These are phyloP conservation scores for Aphelenchoides fujianensis DNA, from an alignment of 1,140 invertebrate genomes.

Conservation along the genomic window DNA sequence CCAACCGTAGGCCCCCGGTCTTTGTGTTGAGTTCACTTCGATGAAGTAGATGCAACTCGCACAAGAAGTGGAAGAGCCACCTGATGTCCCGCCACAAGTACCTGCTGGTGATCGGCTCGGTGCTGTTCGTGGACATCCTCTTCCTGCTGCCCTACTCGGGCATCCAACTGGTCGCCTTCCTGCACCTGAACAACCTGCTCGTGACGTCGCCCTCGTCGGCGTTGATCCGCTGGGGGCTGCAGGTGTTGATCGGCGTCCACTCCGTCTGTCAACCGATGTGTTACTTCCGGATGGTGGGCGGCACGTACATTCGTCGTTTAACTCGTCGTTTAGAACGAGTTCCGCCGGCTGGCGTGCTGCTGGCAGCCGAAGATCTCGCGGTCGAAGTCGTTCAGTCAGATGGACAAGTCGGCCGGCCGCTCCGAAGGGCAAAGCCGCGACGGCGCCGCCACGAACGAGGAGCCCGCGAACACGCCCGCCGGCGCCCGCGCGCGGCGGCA, in stretches of 20 bases:
- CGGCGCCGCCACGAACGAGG: background rate
- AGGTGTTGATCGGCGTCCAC: conserved; percentile 60
- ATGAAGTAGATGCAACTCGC: conserved; percentile 49
- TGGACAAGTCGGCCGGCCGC: conserved; percentile 42
- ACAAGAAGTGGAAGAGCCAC: conserved; percentile 49
- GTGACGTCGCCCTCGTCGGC: conserved; percentile 48
- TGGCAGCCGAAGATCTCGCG: conserved; percentile 29
- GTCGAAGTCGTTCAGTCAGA: conserved; percentile 49
- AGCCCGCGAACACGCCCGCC: conserved; percentile 4
- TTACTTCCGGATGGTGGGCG: conserved; percentile 49
- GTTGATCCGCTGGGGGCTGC: conserved; percentile 58
- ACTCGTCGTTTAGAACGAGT: conserved; percentile 46
- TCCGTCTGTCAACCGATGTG: conserved; percentile 61
- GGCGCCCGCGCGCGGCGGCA: background rate
- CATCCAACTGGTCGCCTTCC: conserved; percentile 59
- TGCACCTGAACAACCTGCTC: conserved; percentile 59
- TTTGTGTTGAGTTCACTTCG: no score
- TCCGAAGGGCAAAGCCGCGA: conserved; percentile 5
- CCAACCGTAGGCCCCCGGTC: background rate
- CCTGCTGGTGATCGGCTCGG: conserved; percentile 59
- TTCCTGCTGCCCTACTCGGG: conserved; percentile 61
- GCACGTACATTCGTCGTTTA: background rate
- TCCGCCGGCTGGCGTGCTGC: conserved; percentile 57
- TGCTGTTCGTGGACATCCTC: conserved; percentile 60
- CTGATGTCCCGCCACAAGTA: conserved; percentile 62